Evolutionary conservation across 2,113 vertebrate genomes (phyloP).

Genomic region (Serinus canaria): DNA sequence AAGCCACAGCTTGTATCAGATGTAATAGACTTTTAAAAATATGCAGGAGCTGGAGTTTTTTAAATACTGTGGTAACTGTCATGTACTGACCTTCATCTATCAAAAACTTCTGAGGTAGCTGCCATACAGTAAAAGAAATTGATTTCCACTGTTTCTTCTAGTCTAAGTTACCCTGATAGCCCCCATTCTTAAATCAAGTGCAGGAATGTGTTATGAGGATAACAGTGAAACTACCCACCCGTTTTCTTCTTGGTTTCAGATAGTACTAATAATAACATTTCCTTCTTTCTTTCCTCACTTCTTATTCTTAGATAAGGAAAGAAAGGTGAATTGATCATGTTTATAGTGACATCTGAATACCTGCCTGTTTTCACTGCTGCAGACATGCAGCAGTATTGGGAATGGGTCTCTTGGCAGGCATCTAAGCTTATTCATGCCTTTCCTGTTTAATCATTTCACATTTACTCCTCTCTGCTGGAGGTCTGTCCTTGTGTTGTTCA

Average conservation of each 20-base stretch:
- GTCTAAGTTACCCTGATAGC: neutral
- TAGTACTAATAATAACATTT: neutral
- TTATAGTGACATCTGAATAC: neutral
- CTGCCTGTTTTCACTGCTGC: neutral
- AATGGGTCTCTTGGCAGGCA: neutral
- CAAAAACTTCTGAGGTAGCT: neutral
- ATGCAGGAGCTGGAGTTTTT: neutral
- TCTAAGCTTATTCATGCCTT: neutral
- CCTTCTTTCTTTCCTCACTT: neutral
- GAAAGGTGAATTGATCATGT: neutral
- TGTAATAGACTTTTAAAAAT: neutral
- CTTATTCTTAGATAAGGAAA: neutral
- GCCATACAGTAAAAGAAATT: neutral
- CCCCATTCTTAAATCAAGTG: neutral
- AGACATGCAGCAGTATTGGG: neutral
- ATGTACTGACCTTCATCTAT: neutral
- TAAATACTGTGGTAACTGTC: neutral
- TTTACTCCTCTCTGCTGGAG: neutral
- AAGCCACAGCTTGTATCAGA: neutral
- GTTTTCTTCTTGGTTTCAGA: neutral
- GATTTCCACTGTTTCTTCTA: neutral
- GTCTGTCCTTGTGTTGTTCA: neutral
- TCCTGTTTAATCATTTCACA: conserved; percentile 4
- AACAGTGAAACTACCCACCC: neutral
- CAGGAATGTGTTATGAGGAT: neutral